A percentile compares a stretch with the other conserved stretches of the same genome.
These are phyloP conservation scores for Zaprionus taronus DNA, from an alignment of 1,140 invertebrate genomes.

Conservation along the genomic window DNA sequence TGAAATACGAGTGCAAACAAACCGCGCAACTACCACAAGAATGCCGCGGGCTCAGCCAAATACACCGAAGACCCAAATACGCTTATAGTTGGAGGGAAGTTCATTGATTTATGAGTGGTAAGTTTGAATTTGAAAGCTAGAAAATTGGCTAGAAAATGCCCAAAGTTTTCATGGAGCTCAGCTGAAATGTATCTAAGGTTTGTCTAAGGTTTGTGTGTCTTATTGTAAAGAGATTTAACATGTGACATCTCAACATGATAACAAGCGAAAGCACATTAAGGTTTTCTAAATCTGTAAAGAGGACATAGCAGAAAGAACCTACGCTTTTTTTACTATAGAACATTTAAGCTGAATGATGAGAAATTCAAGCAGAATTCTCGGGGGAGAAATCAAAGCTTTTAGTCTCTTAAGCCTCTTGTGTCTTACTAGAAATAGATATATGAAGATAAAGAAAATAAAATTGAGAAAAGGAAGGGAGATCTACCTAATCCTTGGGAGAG, in stretches of 20 bases:
- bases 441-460: too few relatives aligned
- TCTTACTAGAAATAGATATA: too few relatives aligned
- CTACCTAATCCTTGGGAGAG: too few relatives aligned
- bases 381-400: too few relatives aligned
- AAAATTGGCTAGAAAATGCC: not conserved
- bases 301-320: too few relatives aligned
- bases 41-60: not conserved
- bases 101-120: not conserved
- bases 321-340: too few relatives aligned
- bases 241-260: not conserved
- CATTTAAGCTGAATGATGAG: too few relatives aligned
- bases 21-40: conserved; percentile 42
- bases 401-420: too few relatives aligned
- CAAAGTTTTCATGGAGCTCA: not conserved
- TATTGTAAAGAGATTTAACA: too few relatives aligned
- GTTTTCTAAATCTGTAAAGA: not conserved
- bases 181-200: not conserved
- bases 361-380: too few relatives aligned
- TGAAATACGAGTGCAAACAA: conserved; percentile 77
- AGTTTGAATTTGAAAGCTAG: not conserved
- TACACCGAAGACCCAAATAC: conserved; percentile 13
- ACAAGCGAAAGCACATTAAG: not conserved
- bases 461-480: too few relatives aligned
- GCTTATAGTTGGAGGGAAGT: not conserved
- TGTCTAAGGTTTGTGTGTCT: too few relatives aligned